Base-by-base conservation (phyloP, 2,888 invertebrate species). In the Ellobium chinense region DNA sequence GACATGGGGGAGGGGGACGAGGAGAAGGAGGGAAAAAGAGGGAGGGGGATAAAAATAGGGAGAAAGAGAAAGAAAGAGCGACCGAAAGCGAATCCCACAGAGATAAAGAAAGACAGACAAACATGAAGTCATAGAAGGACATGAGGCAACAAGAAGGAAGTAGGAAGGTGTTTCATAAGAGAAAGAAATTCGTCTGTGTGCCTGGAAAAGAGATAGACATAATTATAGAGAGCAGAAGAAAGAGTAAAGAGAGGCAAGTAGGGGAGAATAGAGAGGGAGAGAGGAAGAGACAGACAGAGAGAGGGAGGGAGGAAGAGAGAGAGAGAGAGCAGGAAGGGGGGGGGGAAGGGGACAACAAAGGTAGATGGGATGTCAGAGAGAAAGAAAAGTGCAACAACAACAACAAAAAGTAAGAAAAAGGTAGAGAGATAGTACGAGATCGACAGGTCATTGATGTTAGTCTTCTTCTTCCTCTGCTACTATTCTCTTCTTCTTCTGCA, bases 21-120 rank as follows among this genome's bases (percentile, higher is more conserved):
- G n/a, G n/a, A n/a, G n/a, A n/a, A n/a, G n/a, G 14, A 18, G 2
- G 54, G 5, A 56, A 18, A 58, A 14, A 58, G 36, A 72, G 56
- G n/a, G 58, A 58, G 56, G 31, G 36, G 58, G 72, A 72, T 29
- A 58, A n/a, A 29, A n/a, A 46, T 7, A 46, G 46, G 18, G 46
- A 46, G 46, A 46, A 18, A 46, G 46, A 46, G 46, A 31, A 54
- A 54, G 58, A 72, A 58, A 58, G 72, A 46, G 72, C 31, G 31
- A 72, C 54, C 39, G 70, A 54, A 34, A 72, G 72, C 54, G 58
- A 72, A 18, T 31, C 31, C 54, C 21, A 72, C 18, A 58, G 73
- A 73, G 73, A 73, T n/a, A 73, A 12, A 73, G 36, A 73, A 34
- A 73, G 36, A 73, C 31, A 73, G 54, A 70, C 12, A 46, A 54